Percentiles rank a stretch among this genome's conserved stretches.
Conservation (phyloP, 2,888 invertebrate genomes). For the Aleiodes testaceus region DNA sequence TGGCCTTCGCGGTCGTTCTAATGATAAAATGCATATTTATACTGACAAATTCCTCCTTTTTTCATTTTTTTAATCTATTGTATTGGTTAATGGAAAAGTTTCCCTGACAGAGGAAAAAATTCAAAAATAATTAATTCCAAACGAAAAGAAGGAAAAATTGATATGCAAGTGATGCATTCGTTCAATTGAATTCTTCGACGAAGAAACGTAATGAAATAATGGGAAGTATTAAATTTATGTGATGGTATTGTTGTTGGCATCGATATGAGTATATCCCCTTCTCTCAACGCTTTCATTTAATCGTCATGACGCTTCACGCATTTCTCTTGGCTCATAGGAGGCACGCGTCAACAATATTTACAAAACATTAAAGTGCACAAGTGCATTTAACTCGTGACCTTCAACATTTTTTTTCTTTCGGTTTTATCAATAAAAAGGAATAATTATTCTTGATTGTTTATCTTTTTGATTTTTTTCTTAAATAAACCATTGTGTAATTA, state of each 20-base stretch:
- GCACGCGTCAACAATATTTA: conserved; percentile 50
- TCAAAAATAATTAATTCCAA: neutral
- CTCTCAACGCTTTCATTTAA: neutral
- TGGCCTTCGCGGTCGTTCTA: neutral
- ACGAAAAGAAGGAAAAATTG: conserved; percentile 56
- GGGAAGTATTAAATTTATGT: no score
- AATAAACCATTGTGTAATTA: conserved; percentile 13
- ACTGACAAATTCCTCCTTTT: neutral
- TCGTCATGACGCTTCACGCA: conserved; percentile 7
- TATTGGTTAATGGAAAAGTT: neutral
- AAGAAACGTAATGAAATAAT: conserved; percentile 41
- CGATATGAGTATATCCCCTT: conserved; percentile 1
- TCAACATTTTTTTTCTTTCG: conserved; percentile 18
- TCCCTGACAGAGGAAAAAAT: no score
- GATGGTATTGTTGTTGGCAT: neutral
- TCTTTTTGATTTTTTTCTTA: neutral
- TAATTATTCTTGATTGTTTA: neutral
- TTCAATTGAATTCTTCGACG: conserved; percentile 57
- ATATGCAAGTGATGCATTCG: conserved; percentile 58
- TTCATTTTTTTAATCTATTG: no score
- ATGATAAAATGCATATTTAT: conserved; percentile 9
- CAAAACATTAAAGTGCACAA: conserved; percentile 46
- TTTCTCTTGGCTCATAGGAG: neutral
- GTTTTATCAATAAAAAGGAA: conserved; percentile 1
- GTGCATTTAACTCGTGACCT: conserved; percentile 24